Evolutionary conservation across 2,113 vertebrate genomes (phyloP), one percentile per base, ranked within the genome.

Genomic region (Rana temporaria): DNA sequence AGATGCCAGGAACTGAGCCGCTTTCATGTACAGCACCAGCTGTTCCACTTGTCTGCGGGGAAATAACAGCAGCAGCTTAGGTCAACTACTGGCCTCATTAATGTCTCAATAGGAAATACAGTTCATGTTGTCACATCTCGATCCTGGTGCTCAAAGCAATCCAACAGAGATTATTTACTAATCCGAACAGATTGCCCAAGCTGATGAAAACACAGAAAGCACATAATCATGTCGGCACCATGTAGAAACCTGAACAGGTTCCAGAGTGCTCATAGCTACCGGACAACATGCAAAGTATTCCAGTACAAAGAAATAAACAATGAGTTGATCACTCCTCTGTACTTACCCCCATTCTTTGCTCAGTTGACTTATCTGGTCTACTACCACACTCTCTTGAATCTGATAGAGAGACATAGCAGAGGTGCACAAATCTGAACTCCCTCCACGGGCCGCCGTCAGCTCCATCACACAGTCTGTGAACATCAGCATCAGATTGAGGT

Each of bases 321-420:
- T n/a, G 4, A 34, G 5, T 60, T 72, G 52, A 12, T 12, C 42
- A 32, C 0, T 62, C 75, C 12, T 0, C 0, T 72, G 76, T 0
- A 88, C 94, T 87, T 88, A 99, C 98, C 98, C 97, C 98, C 98
- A 99, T 42, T 99, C 98, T 86, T 94, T 99, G 92, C 97, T 98
- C 84, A 99, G 95, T 86, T 96, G 98, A 89, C 97, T 97, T 86
- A 99, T 99, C 91, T 98, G 96, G 92, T 98, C 97, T 55, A 99
- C 96, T 0, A 98, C 95, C 74, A 97, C 94, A 19, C 97, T 99
- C 87, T 99, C 98, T 84, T 98, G 98, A 53, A 96, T 96, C 30
- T 96, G 96, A 87, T 97, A 98, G 22, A 97, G 88, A 0, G 96
- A 96, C 1, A 92, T 90, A 0, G 96, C 95, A 0, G 96, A 98